These are phyloP conservation scores for Lasioglossum baleicum DNA, from an alignment of 1,140 invertebrate species.

Conservation along the genomic window DNA sequence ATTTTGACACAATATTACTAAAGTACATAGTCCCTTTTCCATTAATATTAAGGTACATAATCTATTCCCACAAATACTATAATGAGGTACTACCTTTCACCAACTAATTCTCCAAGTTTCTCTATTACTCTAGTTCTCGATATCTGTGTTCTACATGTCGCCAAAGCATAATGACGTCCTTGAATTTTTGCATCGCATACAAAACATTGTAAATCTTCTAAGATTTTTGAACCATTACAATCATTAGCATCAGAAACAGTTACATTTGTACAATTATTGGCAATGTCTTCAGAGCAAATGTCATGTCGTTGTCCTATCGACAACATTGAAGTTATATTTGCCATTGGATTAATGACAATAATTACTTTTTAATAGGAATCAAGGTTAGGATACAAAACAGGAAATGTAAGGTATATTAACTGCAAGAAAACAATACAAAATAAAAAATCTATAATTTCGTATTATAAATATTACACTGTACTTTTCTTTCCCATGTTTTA, in stretches of 20 bases:
- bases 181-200: slow-evolving; percentile 71
- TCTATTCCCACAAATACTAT: too few species aligned
- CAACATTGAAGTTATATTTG: slow-evolving; percentile 36
- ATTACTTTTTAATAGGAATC: too few species aligned
- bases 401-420: slow-evolving; percentile 14
- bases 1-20: too few species aligned
- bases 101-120: slow-evolving; percentile 77
- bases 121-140: slow-evolving; percentile 72
- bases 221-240: not conserved
- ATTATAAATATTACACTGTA: too few species aligned
- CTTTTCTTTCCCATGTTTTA: too few species aligned
- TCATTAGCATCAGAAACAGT: not conserved
- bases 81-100: slow-evolving; percentile 72
- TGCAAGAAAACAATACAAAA: too few species aligned
- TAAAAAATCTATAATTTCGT: too few species aligned
- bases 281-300: slow-evolving; percentile 22
- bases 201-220: slow-evolving; percentile 66
- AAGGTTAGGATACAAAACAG: too few species aligned
- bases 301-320: slow-evolving; percentile 21
- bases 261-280: slow-evolving; percentile 16
- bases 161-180: slow-evolving; percentile 70
- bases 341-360: slow-evolving; percentile 27
- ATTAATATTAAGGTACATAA: too few species aligned
- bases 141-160: slow-evolving; percentile 73
- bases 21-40: too few species aligned